A percentile compares a stretch with the other conserved stretches of the same genome.
phyloP scores from a whole-genome alignment of 2,113 vertebrate genomes.

The Heterochromis multidens region DNA sequence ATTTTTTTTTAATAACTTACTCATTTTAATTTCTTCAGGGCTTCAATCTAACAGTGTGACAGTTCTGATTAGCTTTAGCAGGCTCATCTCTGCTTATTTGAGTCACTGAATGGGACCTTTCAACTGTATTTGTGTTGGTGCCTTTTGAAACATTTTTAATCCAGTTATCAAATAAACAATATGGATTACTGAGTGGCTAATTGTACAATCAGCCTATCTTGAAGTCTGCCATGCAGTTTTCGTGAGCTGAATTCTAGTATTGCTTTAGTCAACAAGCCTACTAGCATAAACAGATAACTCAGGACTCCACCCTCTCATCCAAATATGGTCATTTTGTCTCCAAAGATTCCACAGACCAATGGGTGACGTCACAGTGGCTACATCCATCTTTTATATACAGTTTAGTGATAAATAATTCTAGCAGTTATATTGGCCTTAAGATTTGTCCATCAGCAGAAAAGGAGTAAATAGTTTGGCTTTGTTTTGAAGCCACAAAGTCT shows the following conservation, averaged over 20 bases:
- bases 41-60: not conserved
- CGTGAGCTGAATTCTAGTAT: not conserved
- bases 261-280: not conserved
- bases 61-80: not conserved
- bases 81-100: not conserved
- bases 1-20: not conserved
- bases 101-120: not conserved
- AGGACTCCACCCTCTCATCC: not conserved
- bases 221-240: not conserved
- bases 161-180: not conserved
- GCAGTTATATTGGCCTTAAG: not conserved
- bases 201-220: not conserved
- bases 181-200: not conserved
- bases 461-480: not conserved
- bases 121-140: not conserved
- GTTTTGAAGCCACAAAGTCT: not conserved
- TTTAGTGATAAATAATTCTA: not conserved
- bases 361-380: not conserved
- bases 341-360: not conserved
- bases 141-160: not conserved
- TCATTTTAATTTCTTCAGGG: not conserved
- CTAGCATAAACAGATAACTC: not conserved
- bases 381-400: not conserved
- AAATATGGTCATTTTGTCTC: not conserved
- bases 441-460: not conserved